Conservation (phyloP, 2,888 invertebrate species). For the Polydrusus tereticollis region DNA sequence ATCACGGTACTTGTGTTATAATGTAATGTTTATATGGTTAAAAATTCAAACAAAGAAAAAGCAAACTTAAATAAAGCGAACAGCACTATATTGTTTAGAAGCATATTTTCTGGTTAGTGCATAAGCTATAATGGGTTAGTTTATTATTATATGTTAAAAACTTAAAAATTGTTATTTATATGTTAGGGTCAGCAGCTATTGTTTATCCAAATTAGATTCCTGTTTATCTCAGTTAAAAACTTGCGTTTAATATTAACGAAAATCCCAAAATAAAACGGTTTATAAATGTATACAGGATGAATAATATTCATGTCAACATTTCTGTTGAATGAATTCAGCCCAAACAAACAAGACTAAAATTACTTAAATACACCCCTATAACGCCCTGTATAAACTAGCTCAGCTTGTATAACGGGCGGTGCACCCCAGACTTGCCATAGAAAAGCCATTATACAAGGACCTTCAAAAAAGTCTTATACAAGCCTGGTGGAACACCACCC, state of each 20-base stretch:
- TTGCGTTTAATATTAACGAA: not conserved
- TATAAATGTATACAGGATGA: too few species aligned
- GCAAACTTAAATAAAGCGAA: constrained; percentile 29
- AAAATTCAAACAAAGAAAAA: constrained; percentile 24
- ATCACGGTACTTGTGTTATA: constrained; percentile 9
- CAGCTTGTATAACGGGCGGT: too few species aligned
- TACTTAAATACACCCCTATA: too few species aligned
- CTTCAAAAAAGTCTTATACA: too few species aligned
- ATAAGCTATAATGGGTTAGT: not conserved
- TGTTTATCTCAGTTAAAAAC: not conserved
- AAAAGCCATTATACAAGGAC: too few species aligned
- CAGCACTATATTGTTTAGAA: not conserved
- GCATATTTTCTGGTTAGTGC: not conserved
- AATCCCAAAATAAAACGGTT: not conserved
- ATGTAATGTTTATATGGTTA: constrained; percentile 18
- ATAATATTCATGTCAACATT: too few species aligned
- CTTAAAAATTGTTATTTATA: not conserved
- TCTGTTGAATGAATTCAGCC: too few species aligned
- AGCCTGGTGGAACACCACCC: too few species aligned
- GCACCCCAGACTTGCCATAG: too few species aligned
- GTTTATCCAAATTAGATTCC: not conserved
- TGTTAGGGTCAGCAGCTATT: not conserved
- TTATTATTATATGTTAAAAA: not conserved
- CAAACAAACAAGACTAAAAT: too few species aligned
- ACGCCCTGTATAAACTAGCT: too few species aligned